Evolutionary conservation across 2,888 invertebrate species (phyloP), one percentile per base, ranked within the genome.

Genomic region (Tipula helvola): DNA sequence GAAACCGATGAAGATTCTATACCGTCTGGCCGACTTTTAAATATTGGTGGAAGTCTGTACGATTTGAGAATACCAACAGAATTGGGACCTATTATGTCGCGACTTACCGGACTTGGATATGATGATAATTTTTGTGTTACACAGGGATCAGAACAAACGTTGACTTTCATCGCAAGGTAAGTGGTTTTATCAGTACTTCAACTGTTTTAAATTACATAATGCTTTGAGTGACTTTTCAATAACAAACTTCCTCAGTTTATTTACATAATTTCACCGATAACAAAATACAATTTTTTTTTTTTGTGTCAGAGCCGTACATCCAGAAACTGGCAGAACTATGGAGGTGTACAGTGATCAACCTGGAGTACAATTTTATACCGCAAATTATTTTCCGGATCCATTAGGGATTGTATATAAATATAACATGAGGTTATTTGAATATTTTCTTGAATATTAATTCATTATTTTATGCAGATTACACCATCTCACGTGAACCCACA

Each of bases 351-450:
- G 97, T 87, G 96, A 97, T 90, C 97, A 97, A 90, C 97, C 97
- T 0, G 98, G 97, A 0, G 93, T 98, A 87, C 98, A 98, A 90
- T 95, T 98, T 89, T 98, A 98, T 90, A 97, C 97, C 0, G 94
- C 95, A 0, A 97, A 97, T 90, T 92, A 91, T 87, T 91, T 97
- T 47, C 96, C 97, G 0, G 93, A 95, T 88, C 92, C 92, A 7
- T 39, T 84, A 16, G 84, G 84, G 13, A 41, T 84, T 84, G 84
- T 84, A 39, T 16, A n/a, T 52, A 44, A 10, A n/a, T n/a, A n/a
- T n/a, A 44, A 3, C 2, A 12, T 8, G 1, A 1, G 12, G 10
- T 3, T 44, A 44, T 71, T 71, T 71, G n/a, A 39, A 39, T 39
- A 39, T 7, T 39, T 5, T 7, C 39, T 39, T 7, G 1, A 28